Evolutionary conservation across 1,140 invertebrate species (phyloP), one percentile per base, ranked within the genome.

Genomic region (Rhagoletis zephyria): DNA sequence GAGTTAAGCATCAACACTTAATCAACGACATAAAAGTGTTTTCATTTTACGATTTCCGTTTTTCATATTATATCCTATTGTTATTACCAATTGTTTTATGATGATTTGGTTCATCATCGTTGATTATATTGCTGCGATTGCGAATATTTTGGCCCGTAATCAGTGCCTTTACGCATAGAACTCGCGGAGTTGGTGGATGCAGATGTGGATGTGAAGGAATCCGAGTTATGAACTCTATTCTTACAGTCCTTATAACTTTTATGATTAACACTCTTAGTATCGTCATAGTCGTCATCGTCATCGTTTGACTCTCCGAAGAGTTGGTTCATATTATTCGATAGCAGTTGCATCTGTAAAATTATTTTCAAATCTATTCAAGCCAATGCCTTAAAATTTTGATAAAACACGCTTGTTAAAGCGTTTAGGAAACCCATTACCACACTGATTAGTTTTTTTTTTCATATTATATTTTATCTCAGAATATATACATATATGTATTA

Each of bases 281-380:
- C 70, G 64, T 87, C 87, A 85, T 88, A 67, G 85, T 88, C 88
- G 87, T 88, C 88, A 85, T 88, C 86, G 74, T 88, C 87, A 51
- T 89, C 88, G 85, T 88, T 88, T n/a, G 81, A 88, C 63, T 88
- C 88, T 42, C 87, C 87, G 88, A 89, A 87, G 40, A 88, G 85
- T 85, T 88, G 87, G 45, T 65, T 87, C 87, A 89, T 89, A 89
- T 87, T 87, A 87, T 85, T 88, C 42, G 77, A 77, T 61, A 60
- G 65, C 56, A 88, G 87, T 65, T 88, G 87, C 59, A 88, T 88
- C 88, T 88, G 88, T 19, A 88, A 88, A 65, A 88, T 81, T 42
- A 88, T 64, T 64, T 48, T 85, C 42, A 64, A 48, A 60, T 61
- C 48, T 30, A 45, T 85, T 85, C 19, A 45, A 77, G 60, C 74